Conservation (phyloP, 2,888 invertebrate genomes). For the Xestia sexstrigata region DNA sequence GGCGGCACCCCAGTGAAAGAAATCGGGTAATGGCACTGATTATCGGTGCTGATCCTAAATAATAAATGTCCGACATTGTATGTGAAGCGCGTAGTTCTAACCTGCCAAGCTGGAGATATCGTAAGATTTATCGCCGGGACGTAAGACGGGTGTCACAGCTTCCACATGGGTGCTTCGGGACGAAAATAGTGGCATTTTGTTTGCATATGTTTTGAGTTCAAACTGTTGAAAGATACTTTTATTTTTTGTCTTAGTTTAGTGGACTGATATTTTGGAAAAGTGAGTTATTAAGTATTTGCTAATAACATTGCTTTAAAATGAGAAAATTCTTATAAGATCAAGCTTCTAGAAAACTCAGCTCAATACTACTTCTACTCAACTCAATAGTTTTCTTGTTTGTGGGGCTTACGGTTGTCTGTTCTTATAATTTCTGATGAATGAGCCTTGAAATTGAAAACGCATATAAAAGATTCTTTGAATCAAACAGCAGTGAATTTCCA, state of each 20-base stretch:
- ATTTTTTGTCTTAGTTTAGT: not conserved
- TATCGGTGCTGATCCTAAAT: conserved; percentile 83
- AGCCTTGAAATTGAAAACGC: not conserved
- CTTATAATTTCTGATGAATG: not conserved
- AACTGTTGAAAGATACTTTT: conserved; percentile 15
- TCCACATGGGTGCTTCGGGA: conserved; percentile 37
- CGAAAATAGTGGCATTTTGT: conserved; percentile 36
- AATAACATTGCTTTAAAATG: not conserved
- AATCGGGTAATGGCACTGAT: conserved; percentile 80
- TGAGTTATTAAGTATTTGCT: not conserved
- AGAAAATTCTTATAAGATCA: not conserved
- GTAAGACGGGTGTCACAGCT: conserved; percentile 50
- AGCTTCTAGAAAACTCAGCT: not conserved
- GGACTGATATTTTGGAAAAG: not conserved
- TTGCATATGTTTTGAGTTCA: conserved; percentile 29
- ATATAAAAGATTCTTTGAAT: not conserved
- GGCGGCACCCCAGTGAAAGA: conserved; percentile 74
- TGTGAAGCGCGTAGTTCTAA: conserved; percentile 66
- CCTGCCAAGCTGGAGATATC: conserved; percentile 63
- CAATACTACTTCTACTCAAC: too few species aligned
- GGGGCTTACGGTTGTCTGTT: not conserved
- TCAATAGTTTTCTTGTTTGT: not conserved
- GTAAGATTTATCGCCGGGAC: conserved; percentile 64
- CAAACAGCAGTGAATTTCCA: not conserved
- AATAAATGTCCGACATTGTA: conserved; percentile 79